Evolutionary conservation across 1,140 invertebrate species (phyloP), one percentile per base, ranked within the genome.

Genomic region (Drosophila aff.): DNA sequence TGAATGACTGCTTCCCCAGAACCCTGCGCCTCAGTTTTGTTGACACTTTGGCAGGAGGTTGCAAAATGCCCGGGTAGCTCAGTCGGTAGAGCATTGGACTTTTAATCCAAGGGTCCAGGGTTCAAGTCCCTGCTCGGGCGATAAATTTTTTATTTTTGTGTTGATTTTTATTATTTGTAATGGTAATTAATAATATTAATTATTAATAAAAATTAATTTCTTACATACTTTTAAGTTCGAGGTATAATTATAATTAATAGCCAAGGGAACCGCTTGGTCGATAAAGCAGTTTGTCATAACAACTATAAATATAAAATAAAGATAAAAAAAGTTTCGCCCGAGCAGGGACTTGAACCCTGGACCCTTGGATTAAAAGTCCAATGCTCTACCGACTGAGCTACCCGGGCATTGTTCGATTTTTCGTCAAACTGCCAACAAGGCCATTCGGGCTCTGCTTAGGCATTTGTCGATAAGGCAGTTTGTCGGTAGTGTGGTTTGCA

Each of bases 331-430:
- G 26, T 5, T 31, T 76, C 95, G 95, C 95, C 95, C 95, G 95
- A 96, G 95, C 95, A 96, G 95, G 95, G 95, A 96, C 95, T 96
- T 95, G 95, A 96, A 96, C 95, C 95, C 95, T 95, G 95, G 95
- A 96, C 95, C 95, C 95, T 95, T 95, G 95, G 95, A 95, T 96
- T 96, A 96, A 95, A 95, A 96, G 95, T 95, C 95, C 95, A 85
- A 96, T 97, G 96, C 96, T 97, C 96, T 97, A 97, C 96, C 96
- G 96, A 97, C 96, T 96, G 96, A 96, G 96, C 96, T 96, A 96
- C 95, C 95, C 95, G 95, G 96, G 96, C 96, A 49, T 41, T 10
- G 3, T 26, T 3, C 26, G 3, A 26, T 4, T 0, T 3, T 6
- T 6, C 5, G 26, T 6, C 26, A 26, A 26, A 26, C 4, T 4